Percentiles rank a stretch among this genome's conserved stretches.
Conservation (phyloP, 2,888 invertebrate genomes). For the Acrocera orbiculus region DNA sequence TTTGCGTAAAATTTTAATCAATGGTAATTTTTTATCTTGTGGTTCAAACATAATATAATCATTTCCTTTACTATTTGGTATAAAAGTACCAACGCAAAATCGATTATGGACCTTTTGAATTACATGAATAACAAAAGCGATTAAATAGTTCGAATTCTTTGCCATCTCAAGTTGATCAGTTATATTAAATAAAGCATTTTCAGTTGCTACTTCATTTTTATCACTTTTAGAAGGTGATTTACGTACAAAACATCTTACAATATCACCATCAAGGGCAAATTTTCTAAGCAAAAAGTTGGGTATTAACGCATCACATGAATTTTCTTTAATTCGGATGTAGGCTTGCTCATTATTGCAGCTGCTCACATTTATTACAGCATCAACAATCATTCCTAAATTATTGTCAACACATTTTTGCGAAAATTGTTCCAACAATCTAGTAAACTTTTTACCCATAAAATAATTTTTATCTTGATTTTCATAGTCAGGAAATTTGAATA, state of each 20-base stretch:
- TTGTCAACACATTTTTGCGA: conserved; percentile 25
- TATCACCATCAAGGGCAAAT: conserved; percentile 69
- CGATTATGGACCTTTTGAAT: conserved; percentile 55
- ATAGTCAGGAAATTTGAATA: too few relatives aligned
- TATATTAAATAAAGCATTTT: too few relatives aligned
- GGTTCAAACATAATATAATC: conserved; percentile 57
- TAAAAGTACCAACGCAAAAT: conserved; percentile 45
- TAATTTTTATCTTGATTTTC: too few relatives aligned
- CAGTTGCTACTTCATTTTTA: too few relatives aligned
- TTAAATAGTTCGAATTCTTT: too few relatives aligned
- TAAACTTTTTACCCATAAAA: conserved; percentile 34
- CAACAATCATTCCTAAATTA: conserved; percentile 29
- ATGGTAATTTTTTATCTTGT: conserved; percentile 59
- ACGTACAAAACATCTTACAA: conserved; percentile 45
- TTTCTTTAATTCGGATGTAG: conserved; percentile 51
- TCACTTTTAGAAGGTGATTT: too few relatives aligned
- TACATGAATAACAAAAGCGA: conserved; percentile 61
- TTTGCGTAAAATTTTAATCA: conserved; percentile 49
- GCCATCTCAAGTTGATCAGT: too few relatives aligned
- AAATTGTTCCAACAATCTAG: conserved; percentile 40
- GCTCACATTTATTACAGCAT: conserved; percentile 69
- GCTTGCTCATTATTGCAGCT: conserved; percentile 63
- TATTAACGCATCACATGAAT: conserved; percentile 54
- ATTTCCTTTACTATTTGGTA: conserved; percentile 35
- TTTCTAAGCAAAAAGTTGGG: conserved; percentile 53